These are phyloP conservation scores for Rhinolophus sinicus DNA, from an alignment of 2,113 vertebrate species.

Conservation along the genomic window DNA sequence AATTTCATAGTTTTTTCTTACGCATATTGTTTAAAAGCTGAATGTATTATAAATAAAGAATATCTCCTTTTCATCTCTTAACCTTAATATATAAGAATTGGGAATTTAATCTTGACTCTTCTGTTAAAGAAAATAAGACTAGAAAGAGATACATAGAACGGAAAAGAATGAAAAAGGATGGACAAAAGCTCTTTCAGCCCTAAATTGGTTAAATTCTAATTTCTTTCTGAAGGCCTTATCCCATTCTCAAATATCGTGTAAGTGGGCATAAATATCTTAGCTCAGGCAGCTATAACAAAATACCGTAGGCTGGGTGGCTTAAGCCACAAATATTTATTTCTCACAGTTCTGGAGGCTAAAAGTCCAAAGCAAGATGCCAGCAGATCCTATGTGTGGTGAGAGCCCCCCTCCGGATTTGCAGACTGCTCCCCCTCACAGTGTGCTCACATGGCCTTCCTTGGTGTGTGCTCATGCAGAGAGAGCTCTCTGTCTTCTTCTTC, in stretches of 20 bases:
- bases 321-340: not conserved
- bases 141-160: slow-evolving; percentile 8
- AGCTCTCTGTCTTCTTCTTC: not conserved
- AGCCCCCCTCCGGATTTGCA: not conserved
- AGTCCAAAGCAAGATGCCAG: not conserved
- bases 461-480: not conserved
- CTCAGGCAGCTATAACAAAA: not conserved
- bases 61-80: not conserved
- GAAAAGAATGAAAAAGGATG: not conserved
- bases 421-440: not conserved
- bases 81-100: not conserved
- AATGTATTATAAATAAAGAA: not conserved
- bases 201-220: not conserved
- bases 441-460: not conserved
- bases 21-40: not conserved
- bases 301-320: not conserved
- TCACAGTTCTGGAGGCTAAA: not conserved
- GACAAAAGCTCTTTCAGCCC: not conserved
- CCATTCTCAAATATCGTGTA: not conserved
- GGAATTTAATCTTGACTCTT: not conserved
- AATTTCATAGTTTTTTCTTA: not conserved
- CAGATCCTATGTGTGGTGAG: not conserved
- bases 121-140: not conserved
- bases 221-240: not conserved
- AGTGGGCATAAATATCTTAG: not conserved